Evolutionary conservation across 2,797 vertebrate species (phyloP), one percentile per base, ranked within the genome.

Genomic region (Labroides dimidiatus): DNA sequence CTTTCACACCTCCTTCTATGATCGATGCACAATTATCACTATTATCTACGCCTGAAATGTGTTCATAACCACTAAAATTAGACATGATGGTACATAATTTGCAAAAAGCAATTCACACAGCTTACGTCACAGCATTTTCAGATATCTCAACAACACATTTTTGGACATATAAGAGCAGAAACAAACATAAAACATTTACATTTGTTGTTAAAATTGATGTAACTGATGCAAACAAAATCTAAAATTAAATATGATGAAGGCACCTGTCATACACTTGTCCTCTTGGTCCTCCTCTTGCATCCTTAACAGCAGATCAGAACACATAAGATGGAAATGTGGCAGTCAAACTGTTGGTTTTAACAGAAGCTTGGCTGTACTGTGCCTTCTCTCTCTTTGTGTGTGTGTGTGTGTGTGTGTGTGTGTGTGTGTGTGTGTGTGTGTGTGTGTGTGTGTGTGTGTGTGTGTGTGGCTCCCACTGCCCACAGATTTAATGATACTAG

Each of bases 401-500:
- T 43, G 48, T 43, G 64, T 20, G 57, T 42, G 61, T 60, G 41
- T 53, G 63, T 57, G 50, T 12, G 45, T 42, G 36, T 39, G 61
- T 50, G 63, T 52, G 65, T 59, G 66, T 53, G 64, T 52, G 73
- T 30, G 59, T 42, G 74, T 23, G 62, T 33, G 69, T 39, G 64
- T 43, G 72, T 62, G 74, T 44, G 52, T 56, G 54, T 53, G 59
- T 42, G 74, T 23, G 62, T 37, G 66, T 39, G 64, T 43, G 72
- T 62, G 74, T 44, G 52, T 56, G 57, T 17, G 24, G 66, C 62
- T 51, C 9, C 33, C 50, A 69, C 78, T 80, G 77, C 76, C 82
- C 80, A 78, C 82, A 79, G 61, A 78, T 68, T 79, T 30, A 73
- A 68, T 58, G 70, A 69, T 66, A 55, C 69, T 54, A 75, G 54